Evolutionary conservation across 2,113 vertebrate genomes (phyloP).

Genomic region (Ariopsis seemanni): DNA sequence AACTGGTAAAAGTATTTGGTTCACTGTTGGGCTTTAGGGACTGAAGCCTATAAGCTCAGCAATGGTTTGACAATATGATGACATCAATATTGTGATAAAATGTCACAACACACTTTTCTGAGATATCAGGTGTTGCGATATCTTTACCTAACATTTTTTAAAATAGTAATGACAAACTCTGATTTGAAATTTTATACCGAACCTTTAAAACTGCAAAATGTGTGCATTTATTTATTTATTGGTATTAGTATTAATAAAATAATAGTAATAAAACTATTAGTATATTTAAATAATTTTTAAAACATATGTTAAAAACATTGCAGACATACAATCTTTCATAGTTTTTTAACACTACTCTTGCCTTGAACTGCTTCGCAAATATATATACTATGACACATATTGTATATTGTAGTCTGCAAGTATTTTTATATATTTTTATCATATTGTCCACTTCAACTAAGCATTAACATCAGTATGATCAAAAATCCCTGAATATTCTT

Average conservation of each 20-base stretch:
- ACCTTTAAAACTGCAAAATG: neutral
- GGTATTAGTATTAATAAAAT: neutral
- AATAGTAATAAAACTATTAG: neutral
- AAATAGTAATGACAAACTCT: neutral
- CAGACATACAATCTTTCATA: neutral
- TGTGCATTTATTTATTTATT: neutral
- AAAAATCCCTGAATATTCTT: neutral
- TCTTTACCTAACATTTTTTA: neutral
- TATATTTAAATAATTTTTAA: neutral
- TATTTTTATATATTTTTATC: neutral
- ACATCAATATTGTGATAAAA: neutral
- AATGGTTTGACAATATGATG: neutral
- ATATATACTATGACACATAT: neutral
- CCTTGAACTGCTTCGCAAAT: neutral
- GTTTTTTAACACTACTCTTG: neutral
- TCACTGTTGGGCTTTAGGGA: no score
- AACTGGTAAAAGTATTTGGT: no score
- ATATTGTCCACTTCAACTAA: neutral
- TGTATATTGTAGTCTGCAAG: neutral
- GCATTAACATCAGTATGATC: neutral
- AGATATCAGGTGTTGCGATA: neutral
- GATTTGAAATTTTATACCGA: neutral
- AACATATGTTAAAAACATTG: neutral
- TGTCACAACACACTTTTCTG: neutral
- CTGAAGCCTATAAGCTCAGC: no score